Conservation (phyloP, 1,140 invertebrate genomes). For the Macrotrachela quadricornifera region DNA sequence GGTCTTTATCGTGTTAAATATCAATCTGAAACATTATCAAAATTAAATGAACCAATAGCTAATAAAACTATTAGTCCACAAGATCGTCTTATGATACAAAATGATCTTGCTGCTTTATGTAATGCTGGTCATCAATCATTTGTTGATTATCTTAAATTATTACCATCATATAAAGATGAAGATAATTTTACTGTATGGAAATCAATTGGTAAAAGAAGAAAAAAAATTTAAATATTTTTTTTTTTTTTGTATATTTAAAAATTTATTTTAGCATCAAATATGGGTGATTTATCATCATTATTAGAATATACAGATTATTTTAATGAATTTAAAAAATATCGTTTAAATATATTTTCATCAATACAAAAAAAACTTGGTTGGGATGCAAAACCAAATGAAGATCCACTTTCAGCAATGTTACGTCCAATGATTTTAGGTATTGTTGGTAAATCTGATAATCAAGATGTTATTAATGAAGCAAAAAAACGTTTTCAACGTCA, state of each 20-base stretch:
- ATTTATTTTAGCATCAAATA: background rate
- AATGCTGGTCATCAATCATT: background rate
- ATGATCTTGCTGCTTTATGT: background rate
- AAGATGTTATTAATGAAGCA: constrained; percentile 44
- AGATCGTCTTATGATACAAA: constrained; percentile 5
- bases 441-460: constrained; percentile 56
- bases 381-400: background rate
- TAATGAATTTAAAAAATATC: background rate
- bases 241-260: too few relatives aligned
- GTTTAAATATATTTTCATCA: background rate
- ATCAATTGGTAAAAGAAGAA: too few relatives aligned
- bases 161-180: constrained; percentile 1
- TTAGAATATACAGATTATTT: constrained; percentile 40
- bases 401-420: constrained; percentile 47
- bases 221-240: too few relatives aligned
- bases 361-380: constrained; percentile 1
- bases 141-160: constrained; percentile 3
- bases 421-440: constrained; percentile 55
- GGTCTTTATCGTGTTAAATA: constrained; percentile 6
- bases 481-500: constrained; percentile 44
- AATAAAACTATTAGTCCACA: constrained; percentile 3
- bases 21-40: background rate
- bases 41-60: background rate
- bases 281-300: constrained; percentile 1
- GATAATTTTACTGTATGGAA: constrained; percentile 6